phyloP scores from a whole-genome alignment of 2,113 vertebrate species.

The Acrocephalus arundinaceus region DNA sequence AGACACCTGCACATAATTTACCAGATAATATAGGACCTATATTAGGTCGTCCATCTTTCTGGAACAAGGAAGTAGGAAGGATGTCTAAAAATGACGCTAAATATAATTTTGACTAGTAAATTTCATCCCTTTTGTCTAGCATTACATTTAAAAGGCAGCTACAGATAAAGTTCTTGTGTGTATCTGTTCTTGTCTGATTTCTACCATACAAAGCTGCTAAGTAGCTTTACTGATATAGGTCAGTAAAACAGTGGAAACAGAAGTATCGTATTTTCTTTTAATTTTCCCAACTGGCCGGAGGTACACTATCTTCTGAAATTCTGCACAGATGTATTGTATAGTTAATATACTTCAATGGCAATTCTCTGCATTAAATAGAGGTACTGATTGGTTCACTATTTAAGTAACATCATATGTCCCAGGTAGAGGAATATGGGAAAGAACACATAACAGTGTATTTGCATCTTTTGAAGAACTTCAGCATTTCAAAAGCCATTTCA shows the following conservation, averaged over 20 bases:
- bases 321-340: not conserved
- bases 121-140: not conserved
- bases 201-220: not conserved
- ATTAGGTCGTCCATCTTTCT: not conserved
- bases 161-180: not conserved
- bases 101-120: not conserved
- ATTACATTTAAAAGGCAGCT: not conserved
- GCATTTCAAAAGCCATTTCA: not conserved
- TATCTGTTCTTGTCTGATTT: not conserved
- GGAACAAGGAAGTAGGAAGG: not conserved
- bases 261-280: not conserved
- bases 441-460: not conserved
- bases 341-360: not conserved
- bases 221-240: not conserved
- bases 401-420: not conserved
- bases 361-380: not conserved
- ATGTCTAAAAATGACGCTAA: not conserved
- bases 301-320: not conserved
- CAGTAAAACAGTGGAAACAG: not conserved
- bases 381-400: not conserved
- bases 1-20: not conserved
- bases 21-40: not conserved
- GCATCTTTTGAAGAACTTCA: not conserved
- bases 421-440: not conserved
- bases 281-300: not conserved